Evolutionary conservation across 2,113 vertebrate species (phyloP).

Genomic region (Phalacrocorax brasilianus): DNA sequence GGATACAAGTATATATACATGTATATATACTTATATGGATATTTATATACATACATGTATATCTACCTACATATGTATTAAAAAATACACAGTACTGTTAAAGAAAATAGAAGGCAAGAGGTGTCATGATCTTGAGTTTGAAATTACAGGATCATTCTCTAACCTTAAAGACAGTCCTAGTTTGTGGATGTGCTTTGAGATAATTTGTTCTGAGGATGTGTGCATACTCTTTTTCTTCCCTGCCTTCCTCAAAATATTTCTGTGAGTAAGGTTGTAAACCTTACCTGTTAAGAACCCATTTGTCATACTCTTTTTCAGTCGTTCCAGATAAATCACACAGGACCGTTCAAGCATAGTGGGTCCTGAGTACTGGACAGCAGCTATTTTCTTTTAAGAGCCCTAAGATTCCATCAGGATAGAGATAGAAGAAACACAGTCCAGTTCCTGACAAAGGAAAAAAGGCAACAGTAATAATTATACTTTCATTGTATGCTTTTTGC

Average conservation of each 20-base stretch:
- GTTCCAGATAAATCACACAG: neutral
- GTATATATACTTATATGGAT: neutral
- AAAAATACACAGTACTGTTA: neutral
- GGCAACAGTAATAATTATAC: neutral
- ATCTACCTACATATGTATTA: neutral
- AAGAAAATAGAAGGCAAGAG: neutral
- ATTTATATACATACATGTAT: neutral
- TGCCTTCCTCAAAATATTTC: neutral
- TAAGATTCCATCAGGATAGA: neutral
- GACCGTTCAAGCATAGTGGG: neutral
- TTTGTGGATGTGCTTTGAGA: neutral
- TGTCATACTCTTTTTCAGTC: neutral
- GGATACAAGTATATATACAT: neutral
- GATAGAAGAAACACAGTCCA: neutral
- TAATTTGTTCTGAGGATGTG: neutral
- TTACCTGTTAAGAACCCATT: neutral
- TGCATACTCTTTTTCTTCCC: neutral
- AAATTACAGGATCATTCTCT: neutral
- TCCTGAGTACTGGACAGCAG: neutral
- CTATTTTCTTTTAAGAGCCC: neutral
- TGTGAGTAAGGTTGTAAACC: neutral
- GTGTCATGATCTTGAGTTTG: neutral
- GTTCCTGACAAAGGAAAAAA: neutral
- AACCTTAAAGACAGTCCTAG: neutral
- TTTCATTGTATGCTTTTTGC: neutral